phyloP scores from a whole-genome alignment of 2,113 vertebrate genomes.

The Tragelaphus imberbis region DNA sequence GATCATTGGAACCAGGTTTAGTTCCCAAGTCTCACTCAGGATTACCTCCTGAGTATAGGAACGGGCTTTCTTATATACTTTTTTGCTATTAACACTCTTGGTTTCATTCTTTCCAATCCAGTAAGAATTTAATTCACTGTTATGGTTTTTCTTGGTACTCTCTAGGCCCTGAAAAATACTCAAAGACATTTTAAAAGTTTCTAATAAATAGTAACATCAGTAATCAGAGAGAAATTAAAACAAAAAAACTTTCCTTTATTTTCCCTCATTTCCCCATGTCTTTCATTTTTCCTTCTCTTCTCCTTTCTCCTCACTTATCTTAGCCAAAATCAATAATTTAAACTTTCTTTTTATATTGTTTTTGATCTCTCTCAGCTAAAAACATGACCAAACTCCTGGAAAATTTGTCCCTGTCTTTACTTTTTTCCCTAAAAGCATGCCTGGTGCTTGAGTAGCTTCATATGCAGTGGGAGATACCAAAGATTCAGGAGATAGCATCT shows the following conservation, averaged over 20 bases:
- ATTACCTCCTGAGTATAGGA: background rate
- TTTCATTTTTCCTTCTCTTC: background rate
- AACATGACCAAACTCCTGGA: background rate
- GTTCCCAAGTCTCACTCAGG: background rate
- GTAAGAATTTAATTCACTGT: background rate
- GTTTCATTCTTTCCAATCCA: background rate
- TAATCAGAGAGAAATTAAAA: background rate
- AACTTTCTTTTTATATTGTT: background rate
- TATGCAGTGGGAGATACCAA: background rate
- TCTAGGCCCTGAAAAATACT: background rate
- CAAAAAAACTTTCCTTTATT: background rate
- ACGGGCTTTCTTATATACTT: background rate
- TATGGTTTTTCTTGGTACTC: background rate
- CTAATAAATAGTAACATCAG: background rate
- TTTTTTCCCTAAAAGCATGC: background rate
- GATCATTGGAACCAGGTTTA: background rate
- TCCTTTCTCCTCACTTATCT: background rate
- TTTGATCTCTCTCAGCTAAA: background rate
- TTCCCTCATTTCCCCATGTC: background rate
- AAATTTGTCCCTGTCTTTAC: background rate
- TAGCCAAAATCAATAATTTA: background rate
- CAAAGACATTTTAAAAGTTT: background rate
- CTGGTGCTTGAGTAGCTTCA: background rate
- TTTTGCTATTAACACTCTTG: background rate
- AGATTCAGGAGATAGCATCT: fast-evolving